Conservation (phyloP, 2,888 invertebrate genomes). For the Idaea dimidiata region DNA sequence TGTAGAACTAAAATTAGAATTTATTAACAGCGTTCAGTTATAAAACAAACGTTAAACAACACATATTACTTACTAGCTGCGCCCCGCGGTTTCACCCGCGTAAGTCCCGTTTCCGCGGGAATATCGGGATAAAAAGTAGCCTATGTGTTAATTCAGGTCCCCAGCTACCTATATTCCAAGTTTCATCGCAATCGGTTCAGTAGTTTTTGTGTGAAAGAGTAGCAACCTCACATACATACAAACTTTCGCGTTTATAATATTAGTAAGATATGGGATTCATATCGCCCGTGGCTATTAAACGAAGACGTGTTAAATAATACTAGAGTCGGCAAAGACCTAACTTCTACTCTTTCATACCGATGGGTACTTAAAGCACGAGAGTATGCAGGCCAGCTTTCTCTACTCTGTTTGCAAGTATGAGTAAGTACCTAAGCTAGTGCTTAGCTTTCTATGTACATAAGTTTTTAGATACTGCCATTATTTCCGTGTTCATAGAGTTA, state of each 20-base stretch:
- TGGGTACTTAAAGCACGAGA: background rate
- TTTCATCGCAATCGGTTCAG: too few species aligned
- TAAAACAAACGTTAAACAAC: background rate
- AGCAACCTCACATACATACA: too few species aligned
- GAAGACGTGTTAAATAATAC: background rate
- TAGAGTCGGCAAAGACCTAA: background rate
- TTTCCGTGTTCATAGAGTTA: too few species aligned
- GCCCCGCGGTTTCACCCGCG: too few species aligned
- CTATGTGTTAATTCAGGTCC: too few species aligned
- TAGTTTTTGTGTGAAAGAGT: too few species aligned
- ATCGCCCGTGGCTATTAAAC: background rate
- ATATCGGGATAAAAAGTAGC: too few species aligned
- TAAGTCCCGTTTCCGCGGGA: too few species aligned
- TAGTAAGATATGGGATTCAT: background rate
- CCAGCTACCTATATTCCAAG: too few species aligned
- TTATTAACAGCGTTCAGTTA: background rate
- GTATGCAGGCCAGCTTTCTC: background rate
- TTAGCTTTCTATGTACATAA: too few species aligned
- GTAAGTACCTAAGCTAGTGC: background rate
- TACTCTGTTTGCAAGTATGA: background rate
- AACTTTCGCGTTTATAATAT: too few species aligned
- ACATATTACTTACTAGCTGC: background rate
- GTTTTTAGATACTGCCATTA: too few species aligned
- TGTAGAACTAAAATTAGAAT: background rate
- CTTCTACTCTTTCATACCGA: background rate